Evolutionary conservation across 2,888 invertebrate species (phyloP).

Genomic region (Eupsilia transversa): DNA sequence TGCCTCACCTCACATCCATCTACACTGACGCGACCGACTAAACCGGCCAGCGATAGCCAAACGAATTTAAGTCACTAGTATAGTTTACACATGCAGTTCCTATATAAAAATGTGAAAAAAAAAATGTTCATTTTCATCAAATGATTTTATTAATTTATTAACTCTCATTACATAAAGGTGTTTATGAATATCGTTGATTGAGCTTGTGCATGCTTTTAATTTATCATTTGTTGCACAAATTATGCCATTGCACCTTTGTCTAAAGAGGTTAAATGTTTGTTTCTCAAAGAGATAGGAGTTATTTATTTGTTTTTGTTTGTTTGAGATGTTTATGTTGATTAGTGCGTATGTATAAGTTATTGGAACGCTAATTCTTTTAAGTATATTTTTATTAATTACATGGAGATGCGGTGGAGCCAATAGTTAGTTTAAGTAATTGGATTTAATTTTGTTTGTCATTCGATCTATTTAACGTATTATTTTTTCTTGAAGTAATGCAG

Average conservation of each 20-base stretch:
- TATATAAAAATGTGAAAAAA: conserved; percentile 76
- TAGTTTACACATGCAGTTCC: conserved; percentile 82
- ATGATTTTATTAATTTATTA: conserved; percentile 57
- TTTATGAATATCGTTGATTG: conserved; percentile 57
- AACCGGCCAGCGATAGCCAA: conserved; percentile 60
- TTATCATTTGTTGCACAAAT: conserved; percentile 67
- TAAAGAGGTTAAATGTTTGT: conserved; percentile 64
- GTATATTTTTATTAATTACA: conserved; percentile 48
- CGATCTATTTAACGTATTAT: conserved; percentile 10
- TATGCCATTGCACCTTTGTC: conserved; percentile 66
- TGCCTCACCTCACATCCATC: conserved; percentile 66
- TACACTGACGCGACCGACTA: conserved; percentile 72
- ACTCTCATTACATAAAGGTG: conserved; percentile 65
- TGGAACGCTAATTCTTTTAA: conserved; percentile 56
- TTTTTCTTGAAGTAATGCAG: conserved; percentile 6
- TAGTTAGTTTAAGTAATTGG: conserved; percentile 35
- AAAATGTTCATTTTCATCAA: conserved; percentile 64
- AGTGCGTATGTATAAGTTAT: conserved; percentile 66
- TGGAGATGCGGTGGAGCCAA: conserved; percentile 51
- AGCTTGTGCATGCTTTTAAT: conserved; percentile 74
- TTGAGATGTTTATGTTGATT: conserved; percentile 70
- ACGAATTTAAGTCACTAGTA: conserved; percentile 84
- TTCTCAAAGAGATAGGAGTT: conserved; percentile 66
- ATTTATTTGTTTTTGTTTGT: conserved; percentile 70
- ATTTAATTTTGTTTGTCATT: conserved; percentile 24